phyloP scores from a whole-genome alignment of 2,113 vertebrate species.

The Oriolus oriolus region DNA sequence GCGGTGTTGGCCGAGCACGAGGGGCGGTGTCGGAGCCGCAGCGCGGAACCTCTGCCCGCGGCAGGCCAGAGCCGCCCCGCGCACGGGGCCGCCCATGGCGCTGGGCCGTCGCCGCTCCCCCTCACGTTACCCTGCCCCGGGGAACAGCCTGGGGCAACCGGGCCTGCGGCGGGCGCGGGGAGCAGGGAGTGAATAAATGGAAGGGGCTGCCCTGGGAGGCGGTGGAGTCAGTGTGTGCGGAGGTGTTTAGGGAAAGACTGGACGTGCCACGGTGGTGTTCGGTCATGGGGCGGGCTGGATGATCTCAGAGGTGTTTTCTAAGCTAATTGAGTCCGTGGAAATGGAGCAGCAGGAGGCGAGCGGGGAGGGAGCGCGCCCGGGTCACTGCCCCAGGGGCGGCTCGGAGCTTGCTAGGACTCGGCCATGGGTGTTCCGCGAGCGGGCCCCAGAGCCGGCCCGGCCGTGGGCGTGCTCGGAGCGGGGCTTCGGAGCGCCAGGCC shows the following conservation, averaged over 20 bases:
- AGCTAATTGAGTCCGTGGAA: accelerated
- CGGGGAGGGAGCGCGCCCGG: not conserved
- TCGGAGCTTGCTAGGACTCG: not conserved
- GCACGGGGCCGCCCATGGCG: no score
- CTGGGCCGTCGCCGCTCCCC: accelerated
- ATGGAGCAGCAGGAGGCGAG: not conserved
- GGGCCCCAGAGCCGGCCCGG: accelerated
- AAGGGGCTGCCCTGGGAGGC: not conserved
- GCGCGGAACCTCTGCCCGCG: accelerated
- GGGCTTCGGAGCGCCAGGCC: not conserved
- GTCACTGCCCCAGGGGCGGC: no score
- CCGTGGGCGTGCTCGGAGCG: not conserved
- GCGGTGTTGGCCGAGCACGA: accelerated
- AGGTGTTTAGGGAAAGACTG: not conserved
- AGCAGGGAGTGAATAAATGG: no score
- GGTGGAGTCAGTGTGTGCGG: not conserved
- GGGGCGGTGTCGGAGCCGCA: accelerated
- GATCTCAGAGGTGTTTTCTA: not conserved
- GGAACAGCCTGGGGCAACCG: no score
- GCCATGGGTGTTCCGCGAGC: not conserved
- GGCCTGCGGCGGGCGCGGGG: accelerated
- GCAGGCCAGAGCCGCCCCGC: not conserved
- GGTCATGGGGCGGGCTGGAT: not conserved
- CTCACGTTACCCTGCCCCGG: accelerated
- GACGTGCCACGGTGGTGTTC: not conserved